These are phyloP conservation scores for Euphonia xanthogaster DNA, from an alignment of 2,797 vertebrate species.

Conservation along the genomic window DNA sequence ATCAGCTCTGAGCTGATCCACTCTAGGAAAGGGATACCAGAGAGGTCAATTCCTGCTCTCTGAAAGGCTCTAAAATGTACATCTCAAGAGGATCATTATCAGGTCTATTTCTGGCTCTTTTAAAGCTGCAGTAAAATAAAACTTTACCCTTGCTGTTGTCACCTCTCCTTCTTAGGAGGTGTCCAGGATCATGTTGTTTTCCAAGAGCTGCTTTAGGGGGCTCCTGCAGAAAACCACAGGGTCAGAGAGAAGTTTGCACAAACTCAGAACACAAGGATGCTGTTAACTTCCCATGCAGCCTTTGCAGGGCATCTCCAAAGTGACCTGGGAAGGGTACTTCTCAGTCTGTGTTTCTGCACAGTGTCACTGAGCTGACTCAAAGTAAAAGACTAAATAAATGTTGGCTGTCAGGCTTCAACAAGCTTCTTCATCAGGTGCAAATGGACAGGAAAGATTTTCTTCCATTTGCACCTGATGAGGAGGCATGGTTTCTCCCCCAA, in stretches of 20 bases:
- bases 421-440: slow-evolving; percentile 62
- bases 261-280: background rate
- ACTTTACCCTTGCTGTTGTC: background rate
- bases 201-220: background rate
- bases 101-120: slow-evolving; percentile 5
- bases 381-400: slow-evolving; percentile 13
- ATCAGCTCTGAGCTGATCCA: background rate
- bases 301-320: background rate
- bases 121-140: background rate
- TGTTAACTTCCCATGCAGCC: background rate
- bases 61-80: background rate
- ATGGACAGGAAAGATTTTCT: slow-evolving; percentile 56
- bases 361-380: slow-evolving; percentile 28
- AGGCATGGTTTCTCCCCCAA: slow-evolving; percentile 44
- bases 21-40: background rate
- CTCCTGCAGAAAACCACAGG: background rate
- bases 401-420: slow-evolving; percentile 50
- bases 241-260: background rate
- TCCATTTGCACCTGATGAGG: slow-evolving; percentile 65
- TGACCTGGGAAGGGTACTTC: background rate
- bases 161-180: background rate
- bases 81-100: background rate
- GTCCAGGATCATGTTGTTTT: background rate
- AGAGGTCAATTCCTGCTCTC: background rate
- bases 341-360: background rate